These are phyloP conservation scores for Pachycephala philippinensis DNA, from an alignment of 2,113 vertebrate genomes.

Conservation along the genomic window DNA sequence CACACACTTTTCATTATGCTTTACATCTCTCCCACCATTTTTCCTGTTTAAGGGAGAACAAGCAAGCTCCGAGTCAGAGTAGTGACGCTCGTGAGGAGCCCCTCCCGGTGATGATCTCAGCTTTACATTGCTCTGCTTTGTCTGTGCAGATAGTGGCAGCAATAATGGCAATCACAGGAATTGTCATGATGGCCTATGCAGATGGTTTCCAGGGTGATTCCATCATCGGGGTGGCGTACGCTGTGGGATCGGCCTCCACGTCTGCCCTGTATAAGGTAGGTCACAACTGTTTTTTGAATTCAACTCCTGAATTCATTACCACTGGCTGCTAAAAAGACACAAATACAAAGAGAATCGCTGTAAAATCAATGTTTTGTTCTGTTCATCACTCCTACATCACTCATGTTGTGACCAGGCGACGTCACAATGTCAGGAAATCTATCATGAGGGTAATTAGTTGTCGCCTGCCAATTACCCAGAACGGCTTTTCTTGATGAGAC, in stretches of 20 bases:
- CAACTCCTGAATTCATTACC: neutral
- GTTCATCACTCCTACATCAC: neutral
- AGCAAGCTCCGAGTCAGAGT: neutral
- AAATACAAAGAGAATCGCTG: neutral
- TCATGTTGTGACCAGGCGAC: neutral
- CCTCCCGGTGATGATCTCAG: neutral
- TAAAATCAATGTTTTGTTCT: neutral
- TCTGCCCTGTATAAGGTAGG: constrained; percentile 94
- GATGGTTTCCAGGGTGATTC: constrained; percentile 97
- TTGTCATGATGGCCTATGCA: constrained; percentile 99
- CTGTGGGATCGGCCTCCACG: constrained; percentile 95
- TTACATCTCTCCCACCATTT: neutral
- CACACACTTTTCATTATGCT: neutral
- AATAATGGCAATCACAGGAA: constrained; percentile 98
- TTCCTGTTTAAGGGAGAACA: neutral
- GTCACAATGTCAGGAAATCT: neutral
- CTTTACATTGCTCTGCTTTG: constrained; percentile 23
- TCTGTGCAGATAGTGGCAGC: constrained; percentile 91
- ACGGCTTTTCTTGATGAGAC: neutral
- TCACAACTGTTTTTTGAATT: neutral
- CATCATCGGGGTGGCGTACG: constrained; percentile 93
- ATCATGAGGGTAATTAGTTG: neutral
- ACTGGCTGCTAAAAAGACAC: neutral
- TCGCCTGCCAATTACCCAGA: neutral
- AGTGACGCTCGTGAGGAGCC: neutral